Conservation (phyloP, 2,113 vertebrate genomes). For the Protomyctophum bolini region DNA sequence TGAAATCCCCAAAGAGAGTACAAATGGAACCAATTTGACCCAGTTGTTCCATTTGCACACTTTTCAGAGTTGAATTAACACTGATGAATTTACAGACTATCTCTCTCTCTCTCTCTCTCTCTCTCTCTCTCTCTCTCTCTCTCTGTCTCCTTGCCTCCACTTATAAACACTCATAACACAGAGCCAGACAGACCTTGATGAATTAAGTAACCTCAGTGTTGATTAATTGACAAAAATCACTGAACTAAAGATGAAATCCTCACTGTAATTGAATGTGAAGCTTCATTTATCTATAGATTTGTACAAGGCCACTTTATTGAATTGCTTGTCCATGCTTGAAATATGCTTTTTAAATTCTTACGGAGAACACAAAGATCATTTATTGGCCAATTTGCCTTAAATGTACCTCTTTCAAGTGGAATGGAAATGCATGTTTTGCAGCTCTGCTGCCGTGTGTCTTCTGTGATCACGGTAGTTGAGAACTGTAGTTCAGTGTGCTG, state of each 20-base stretch:
- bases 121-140: conserved; percentile 5
- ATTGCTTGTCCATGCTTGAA: conserved; percentile 71
- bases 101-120: conserved; percentile 14
- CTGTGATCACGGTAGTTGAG: conserved; percentile 42
- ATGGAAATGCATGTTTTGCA: conserved; percentile 45
- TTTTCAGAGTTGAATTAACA: too few species aligned
- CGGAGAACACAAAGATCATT: conserved; percentile 57
- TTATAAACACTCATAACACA: conserved; percentile 52
- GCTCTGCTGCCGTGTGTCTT: conserved; percentile 39
- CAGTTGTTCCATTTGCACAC: too few species aligned
- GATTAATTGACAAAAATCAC: conserved; percentile 74
- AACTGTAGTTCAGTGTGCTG: conserved; percentile 27
- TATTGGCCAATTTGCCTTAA: conserved; percentile 59
- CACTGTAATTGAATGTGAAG: conserved; percentile 78
- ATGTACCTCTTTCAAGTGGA: conserved; percentile 42
- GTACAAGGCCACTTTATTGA: conserved; percentile 75
- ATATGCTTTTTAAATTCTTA: conserved; percentile 69
- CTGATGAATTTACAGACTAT: too few species aligned
- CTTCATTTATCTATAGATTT: conserved; percentile 78
- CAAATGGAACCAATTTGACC: too few species aligned
- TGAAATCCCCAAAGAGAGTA: too few species aligned
- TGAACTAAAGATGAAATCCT: conserved; percentile 74
- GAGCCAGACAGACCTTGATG: conserved; percentile 56
- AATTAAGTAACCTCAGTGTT: conserved; percentile 65
- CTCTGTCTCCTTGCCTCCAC: conserved; percentile 39